Conservation (phyloP, 2,797 vertebrate genomes). For the Arremon brunneinucha region DNA sequence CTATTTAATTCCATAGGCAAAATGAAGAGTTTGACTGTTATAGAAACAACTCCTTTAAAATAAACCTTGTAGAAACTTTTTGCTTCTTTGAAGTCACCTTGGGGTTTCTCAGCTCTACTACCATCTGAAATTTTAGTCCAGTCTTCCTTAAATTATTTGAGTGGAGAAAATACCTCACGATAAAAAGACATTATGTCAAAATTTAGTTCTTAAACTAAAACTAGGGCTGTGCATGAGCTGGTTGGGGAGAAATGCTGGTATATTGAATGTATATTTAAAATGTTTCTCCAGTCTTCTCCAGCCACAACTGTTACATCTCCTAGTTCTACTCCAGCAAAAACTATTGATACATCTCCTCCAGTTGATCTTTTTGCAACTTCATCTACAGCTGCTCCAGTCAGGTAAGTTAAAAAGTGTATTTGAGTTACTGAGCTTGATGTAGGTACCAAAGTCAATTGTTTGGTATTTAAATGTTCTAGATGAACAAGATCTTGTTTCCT, state of each 20-base stretch:
- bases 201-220: not conserved
- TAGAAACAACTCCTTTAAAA: not conserved
- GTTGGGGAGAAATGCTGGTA: not conserved
- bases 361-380: constrained; percentile 82
- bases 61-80: not conserved
- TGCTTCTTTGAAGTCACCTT: not conserved
- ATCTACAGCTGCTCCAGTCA: constrained; percentile 76
- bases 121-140: not conserved
- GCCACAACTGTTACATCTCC: constrained; percentile 86
- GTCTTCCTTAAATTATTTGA: not conserved
- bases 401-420: constrained; percentile 67
- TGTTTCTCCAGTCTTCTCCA: constrained; percentile 83
- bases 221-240: not conserved
- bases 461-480: not conserved
- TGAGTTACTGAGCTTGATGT: not conserved
- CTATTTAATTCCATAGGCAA: not conserved
- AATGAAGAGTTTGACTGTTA: not conserved
- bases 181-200: not conserved
- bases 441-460: not conserved
- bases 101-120: not conserved
- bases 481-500: not conserved
- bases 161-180: not conserved
- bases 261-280: constrained; percentile 2
- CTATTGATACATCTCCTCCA: constrained; percentile 83
- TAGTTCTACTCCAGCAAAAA: constrained; percentile 92